A percentile compares a stretch with the other conserved stretches of the same genome.
phyloP scores from a whole-genome alignment of 2,888 invertebrate species.

The Agrochola litura region DNA sequence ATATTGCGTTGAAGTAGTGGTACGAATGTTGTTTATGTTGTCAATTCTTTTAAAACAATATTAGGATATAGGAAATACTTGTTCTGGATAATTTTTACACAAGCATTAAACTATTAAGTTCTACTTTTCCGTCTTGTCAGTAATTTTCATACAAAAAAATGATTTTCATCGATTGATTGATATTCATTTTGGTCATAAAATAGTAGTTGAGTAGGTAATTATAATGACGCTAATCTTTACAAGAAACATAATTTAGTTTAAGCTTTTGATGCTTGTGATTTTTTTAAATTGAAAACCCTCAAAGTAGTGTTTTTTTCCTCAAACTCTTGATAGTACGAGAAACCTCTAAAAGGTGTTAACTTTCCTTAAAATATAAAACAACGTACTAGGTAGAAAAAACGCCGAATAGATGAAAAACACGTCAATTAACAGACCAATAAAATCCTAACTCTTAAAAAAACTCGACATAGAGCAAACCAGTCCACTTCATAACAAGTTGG shows the following conservation, averaged over 20 bases:
- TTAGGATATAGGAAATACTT: neutral
- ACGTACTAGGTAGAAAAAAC: neutral
- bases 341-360: neutral
- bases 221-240: neutral
- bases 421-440: constrained; percentile 5
- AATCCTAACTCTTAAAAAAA: constrained; percentile 19
- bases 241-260: neutral
- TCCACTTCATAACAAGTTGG: constrained; percentile 44
- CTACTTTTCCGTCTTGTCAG: neutral
- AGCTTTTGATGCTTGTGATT: neutral
- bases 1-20: neutral
- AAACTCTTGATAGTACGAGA: neutral
- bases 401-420: constrained; percentile 2
- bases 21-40: constrained; percentile 4
- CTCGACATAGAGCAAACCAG: constrained; percentile 50
- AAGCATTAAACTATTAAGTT: neutral
- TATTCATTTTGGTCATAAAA: too few species aligned
- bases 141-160: too few species aligned
- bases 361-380: neutral
- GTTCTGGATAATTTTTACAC: neutral
- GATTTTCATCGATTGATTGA: too few species aligned
- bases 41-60: neutral
- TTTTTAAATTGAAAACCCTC: neutral
- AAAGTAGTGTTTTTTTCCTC: neutral
- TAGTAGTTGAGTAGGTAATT: neutral